These are phyloP conservation scores for Amiota communis DNA, from an alignment of 2,888 invertebrate genomes.

Conservation along the genomic window DNA sequence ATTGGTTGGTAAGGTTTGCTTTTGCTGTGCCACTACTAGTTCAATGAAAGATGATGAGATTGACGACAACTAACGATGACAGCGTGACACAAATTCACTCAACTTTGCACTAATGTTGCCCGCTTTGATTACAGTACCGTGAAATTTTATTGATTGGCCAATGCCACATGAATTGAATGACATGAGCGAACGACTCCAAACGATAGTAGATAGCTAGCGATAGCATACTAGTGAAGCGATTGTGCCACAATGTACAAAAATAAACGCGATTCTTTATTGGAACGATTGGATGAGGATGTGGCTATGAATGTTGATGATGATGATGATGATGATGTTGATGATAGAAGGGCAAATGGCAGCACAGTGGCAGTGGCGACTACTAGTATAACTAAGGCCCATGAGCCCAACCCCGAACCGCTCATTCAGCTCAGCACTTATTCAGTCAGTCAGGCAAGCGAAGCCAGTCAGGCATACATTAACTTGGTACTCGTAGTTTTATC, in stretches of 20 bases:
- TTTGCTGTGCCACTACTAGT: too few relatives aligned
- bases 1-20: too few relatives aligned
- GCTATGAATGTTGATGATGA: too few relatives aligned
- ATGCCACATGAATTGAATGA: conserved; percentile 49
- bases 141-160: conserved; percentile 72
- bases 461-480: conserved; percentile 48
- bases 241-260: conserved; percentile 22
- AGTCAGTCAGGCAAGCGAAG: conserved; percentile 6
- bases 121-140: conserved; percentile 71
- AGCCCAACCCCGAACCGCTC: too few relatives aligned
- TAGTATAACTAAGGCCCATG: too few relatives aligned
- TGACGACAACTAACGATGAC: conserved; percentile 4
- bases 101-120: conserved; percentile 68
- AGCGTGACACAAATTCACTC: conserved; percentile 60
- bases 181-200: conserved; percentile 38
- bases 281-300: not conserved
- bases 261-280: conserved; percentile 15
- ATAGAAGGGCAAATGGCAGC: too few relatives aligned
- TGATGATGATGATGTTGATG: too few relatives aligned
- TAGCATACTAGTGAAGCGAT: not conserved
- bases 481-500: conserved; percentile 55
- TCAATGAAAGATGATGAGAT: too few relatives aligned
- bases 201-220: not conserved
- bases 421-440: not conserved
- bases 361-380: too few relatives aligned